Conservation (phyloP, 2,797 vertebrate species). For the Phyllotis vaccarum region DNA sequence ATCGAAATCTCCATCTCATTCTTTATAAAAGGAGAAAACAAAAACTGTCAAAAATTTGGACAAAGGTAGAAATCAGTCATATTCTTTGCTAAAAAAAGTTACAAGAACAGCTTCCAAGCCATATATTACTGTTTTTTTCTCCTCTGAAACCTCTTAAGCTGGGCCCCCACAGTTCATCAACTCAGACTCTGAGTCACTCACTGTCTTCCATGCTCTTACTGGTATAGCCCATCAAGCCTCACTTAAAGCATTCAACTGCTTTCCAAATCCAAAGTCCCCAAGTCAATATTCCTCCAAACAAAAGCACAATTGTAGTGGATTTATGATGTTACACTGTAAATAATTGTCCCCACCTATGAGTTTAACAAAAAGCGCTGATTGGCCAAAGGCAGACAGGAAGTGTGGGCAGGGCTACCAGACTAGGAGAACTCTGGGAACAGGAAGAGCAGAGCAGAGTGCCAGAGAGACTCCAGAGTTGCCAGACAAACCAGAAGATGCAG, state of each 20-base stretch:
- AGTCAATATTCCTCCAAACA: neutral
- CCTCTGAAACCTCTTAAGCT: neutral
- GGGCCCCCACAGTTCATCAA: neutral
- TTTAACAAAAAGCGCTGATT: too few relatives aligned
- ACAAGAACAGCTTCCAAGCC: neutral
- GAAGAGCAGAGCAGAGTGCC: too few relatives aligned
- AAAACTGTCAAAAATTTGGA: neutral
- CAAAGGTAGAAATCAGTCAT: neutral
- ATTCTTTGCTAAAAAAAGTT: neutral
- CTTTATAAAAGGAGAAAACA: neutral
- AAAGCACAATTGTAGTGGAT: neutral
- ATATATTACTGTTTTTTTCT: neutral
- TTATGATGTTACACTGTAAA: too few relatives aligned
- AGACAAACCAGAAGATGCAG: too few relatives aligned
- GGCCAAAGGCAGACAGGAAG: too few relatives aligned
- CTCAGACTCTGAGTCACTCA: neutral
- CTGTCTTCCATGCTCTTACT: neutral
- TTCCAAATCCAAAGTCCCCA: neutral
- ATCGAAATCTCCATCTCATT: neutral
- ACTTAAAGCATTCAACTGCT: neutral
- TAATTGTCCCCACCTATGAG: too few relatives aligned
- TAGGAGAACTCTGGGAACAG: too few relatives aligned
- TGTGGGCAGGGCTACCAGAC: too few relatives aligned
- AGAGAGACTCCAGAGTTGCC: too few relatives aligned
- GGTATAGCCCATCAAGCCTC: neutral